Evolutionary conservation across 2,888 invertebrate species (phyloP), one percentile per base, ranked within the genome.

Genomic region (Catocala sponsa): DNA sequence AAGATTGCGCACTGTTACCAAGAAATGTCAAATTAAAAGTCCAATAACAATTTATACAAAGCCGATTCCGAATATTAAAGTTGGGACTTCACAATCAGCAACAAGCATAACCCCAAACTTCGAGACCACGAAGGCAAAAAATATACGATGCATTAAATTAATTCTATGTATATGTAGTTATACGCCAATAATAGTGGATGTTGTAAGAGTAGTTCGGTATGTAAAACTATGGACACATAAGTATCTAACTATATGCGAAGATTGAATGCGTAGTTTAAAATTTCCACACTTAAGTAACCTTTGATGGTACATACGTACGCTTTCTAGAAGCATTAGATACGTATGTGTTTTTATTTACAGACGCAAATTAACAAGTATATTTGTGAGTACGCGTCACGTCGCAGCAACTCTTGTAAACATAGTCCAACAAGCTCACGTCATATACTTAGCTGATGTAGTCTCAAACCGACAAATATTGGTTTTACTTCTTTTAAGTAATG

Each of bases 321-420:
- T 74, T 70, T 72, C 72, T 70, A 66, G 56, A 66, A 70, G 63
- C 54, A 59, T 67, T 61, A 70, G 59, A 74, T 65, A 13, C 50
- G 46, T 50, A 58, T 55, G 65, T 73, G 48, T 63, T 61, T 60
- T 58, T 54, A 54, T 43, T 11, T n/a, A 44, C 35, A 13, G 11
- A 54, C 12, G 44, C 12, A 35, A 63, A 62, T 69, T 60, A 72
- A 65, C 72, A 55, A 50, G 13, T 25, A 43, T 63, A 2, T 5
- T 0, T 44, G 54, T 52, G 47, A 53, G 63, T 62, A 48, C 62
- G 48, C 55, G 61, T 48, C 58, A 54, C 54, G 62, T 55, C 62
- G 68, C 64, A 59, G 59, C 62, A 48, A 53, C 55, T 64, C 60
- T 58, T 62, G 72, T 74, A 68, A 68, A 74, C 64, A 71, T 57